phyloP scores from a whole-genome alignment of 2,888 invertebrate species.

The Nomada ruficornis region DNA sequence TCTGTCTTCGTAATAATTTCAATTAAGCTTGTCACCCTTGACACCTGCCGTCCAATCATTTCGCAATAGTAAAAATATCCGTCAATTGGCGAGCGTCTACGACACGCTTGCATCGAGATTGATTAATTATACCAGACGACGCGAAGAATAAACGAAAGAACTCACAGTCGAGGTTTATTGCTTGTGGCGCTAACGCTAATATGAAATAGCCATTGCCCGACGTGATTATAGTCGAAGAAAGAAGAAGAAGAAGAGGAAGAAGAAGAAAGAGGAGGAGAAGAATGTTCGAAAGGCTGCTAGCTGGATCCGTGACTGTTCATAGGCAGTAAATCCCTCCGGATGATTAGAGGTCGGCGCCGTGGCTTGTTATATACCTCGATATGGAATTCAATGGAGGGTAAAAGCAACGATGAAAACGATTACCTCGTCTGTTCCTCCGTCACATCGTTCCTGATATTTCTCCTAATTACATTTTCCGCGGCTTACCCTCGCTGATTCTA shows the following conservation, averaged over 20 bases:
- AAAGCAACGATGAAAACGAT: conserved; percentile 69
- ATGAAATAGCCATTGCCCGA: conserved; percentile 43
- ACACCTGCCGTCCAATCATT: conserved; percentile 6
- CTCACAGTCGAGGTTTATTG: conserved; percentile 9
- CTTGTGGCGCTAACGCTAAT: conserved; percentile 38
- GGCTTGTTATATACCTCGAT: conserved; percentile 75
- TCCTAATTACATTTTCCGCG: conserved; percentile 21
- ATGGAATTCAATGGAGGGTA: conserved; percentile 75
- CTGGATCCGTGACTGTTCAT: conserved; percentile 45
- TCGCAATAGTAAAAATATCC: background rate
- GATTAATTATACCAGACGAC: background rate
- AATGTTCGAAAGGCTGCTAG: conserved; percentile 46
- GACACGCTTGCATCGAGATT: background rate
- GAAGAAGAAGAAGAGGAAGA: conserved; percentile 1
- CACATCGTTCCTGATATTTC: conserved; percentile 28
- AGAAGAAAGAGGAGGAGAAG: conserved; percentile 12
- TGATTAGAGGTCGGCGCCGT: conserved; percentile 80
- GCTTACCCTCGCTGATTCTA: background rate
- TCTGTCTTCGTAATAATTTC: background rate
- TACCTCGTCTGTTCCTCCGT: conserved; percentile 51
- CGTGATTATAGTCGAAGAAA: conserved; percentile 47
- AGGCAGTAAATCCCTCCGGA: conserved; percentile 78
- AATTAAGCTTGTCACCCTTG: background rate
- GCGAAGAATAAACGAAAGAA: background rate
- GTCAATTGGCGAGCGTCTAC: background rate